A percentile compares a stretch with the other conserved stretches of the same genome.
phyloP scores from a whole-genome alignment of 1,140 invertebrate species.

The Bombus cullumanus region DNA sequence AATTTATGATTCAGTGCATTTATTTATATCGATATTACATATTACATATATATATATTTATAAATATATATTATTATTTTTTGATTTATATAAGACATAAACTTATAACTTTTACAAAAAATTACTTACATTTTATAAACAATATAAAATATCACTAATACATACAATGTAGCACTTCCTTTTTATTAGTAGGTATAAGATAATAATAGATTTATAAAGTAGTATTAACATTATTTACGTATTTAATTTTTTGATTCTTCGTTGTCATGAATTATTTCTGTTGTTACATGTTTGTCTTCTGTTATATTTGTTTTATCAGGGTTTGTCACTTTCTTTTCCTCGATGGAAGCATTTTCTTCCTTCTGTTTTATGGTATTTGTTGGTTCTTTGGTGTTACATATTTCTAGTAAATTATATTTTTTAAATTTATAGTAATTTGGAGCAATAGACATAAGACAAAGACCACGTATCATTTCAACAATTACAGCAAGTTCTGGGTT shows the following conservation, averaged over 20 bases:
- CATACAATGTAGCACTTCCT: not conserved
- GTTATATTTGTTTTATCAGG: not conserved
- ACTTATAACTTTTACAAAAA: not conserved
- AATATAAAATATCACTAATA: not conserved
- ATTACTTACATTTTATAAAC: not conserved
- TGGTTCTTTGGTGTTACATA: slow-evolving; percentile 70
- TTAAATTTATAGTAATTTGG: slow-evolving; percentile 87
- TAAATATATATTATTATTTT: not conserved
- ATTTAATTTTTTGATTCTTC: not conserved
- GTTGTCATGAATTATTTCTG: not conserved
- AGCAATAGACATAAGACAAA: slow-evolving; percentile 87
- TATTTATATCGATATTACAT: not conserved
- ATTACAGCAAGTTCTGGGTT: slow-evolving; percentile 89
- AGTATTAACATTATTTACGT: not conserved
- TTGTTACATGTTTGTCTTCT: not conserved
- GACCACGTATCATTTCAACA: slow-evolving; percentile 89
- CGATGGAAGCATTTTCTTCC: not conserved
- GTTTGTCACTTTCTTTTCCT: not conserved
- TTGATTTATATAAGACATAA: not conserved
- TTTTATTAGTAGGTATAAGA: not conserved
- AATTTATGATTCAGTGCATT: not conserved
- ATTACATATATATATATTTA: not conserved
- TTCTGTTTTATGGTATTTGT: not conserved
- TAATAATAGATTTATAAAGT: not conserved
- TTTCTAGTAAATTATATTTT: slow-evolving; percentile 88